Base-by-base conservation (phyloP, 2,113 vertebrate species). In the Argyrosomus japonicus region DNA sequence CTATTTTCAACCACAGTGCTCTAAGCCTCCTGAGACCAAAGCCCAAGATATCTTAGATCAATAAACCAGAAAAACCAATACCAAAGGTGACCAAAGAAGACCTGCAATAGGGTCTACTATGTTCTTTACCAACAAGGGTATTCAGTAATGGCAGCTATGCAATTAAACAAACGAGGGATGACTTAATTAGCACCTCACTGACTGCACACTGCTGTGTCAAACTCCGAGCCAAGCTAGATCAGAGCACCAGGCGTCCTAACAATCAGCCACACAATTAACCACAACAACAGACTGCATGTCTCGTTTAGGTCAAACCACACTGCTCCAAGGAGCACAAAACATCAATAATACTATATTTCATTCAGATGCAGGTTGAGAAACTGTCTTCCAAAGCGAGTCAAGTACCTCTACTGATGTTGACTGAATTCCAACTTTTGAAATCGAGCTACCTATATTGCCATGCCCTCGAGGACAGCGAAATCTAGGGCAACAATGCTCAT, bases 401-500 rank as follows among this genome's bases (percentile, higher is more conserved):
- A 75, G 61, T 83, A 77, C 64, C 62, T 61, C 23, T 3, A n/a
- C 54, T 61, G 57, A 75, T 84, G 68, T 77, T 68, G 74, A 74
- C 74, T 68, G 71, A 77, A 81, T 56, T 68, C 51, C 50, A 70
- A 71, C 70, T 87, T 89, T 70, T 54, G 32, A 86, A 90, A 82
- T n/a, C 62, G 29, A 81, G 68, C 75, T 72, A 82, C 65, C 67
- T 77, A 75, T 64, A 79, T 5, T 43, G 25, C 56, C 25, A 1
- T 76, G 81, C 75, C 88, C 84, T 74, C 2, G 54, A 90, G 87
- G 75, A 82, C 75, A 50, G 68, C 61, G 56, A 74, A 89, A 91
- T 83, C 79, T 77, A 50, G 83, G 76, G 54, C 85, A 83, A 77
- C 72, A 62, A 40, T 68, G 53, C 56, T 88, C 75, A 56, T 68